Percentiles rank a stretch among this genome's conserved stretches.
Conservation (phyloP, 2,888 invertebrate genomes). For the Trypoxylon attenuatum region DNA sequence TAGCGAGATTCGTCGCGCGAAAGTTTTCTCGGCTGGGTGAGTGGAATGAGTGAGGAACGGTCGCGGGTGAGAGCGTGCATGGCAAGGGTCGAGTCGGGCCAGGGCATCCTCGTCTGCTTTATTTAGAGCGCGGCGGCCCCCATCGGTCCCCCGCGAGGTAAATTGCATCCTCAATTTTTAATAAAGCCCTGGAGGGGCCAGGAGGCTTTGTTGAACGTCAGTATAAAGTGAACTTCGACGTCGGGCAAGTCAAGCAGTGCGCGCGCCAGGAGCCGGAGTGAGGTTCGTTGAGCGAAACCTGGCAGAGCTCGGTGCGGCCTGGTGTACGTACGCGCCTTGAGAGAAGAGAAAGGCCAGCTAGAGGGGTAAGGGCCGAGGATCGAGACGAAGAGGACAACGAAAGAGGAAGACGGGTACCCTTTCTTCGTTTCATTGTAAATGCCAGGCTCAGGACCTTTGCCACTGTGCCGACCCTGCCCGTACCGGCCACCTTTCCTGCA, state of each 20-base stretch:
- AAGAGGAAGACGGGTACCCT: constrained; percentile 49
- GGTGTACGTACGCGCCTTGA: too few relatives aligned
- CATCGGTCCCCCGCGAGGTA: constrained; percentile 60
- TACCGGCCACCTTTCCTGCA: constrained; percentile 62
- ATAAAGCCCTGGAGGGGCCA: constrained; percentile 65
- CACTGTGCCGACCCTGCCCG: constrained; percentile 43
- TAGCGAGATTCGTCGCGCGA: constrained; percentile 6
- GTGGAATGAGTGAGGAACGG: background rate
- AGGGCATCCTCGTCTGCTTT: constrained; percentile 62
- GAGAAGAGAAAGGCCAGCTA: constrained; percentile 2
- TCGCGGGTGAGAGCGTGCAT: constrained; percentile 28
- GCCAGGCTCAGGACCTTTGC: constrained; percentile 55
- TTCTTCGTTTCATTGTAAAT: constrained; percentile 66
- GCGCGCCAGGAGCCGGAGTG: background rate
- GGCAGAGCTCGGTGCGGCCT: too few relatives aligned
- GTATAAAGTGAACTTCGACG: constrained; percentile 70
- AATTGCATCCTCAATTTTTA: constrained; percentile 74
- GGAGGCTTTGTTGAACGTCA: constrained; percentile 66
- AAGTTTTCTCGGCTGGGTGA: constrained; percentile 14
- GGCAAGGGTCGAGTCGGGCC: too few relatives aligned
- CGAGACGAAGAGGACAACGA: constrained; percentile 27
- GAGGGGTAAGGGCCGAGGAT: constrained; percentile 4
- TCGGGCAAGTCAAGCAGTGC: constrained; percentile 63
- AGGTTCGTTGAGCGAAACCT: too few relatives aligned
- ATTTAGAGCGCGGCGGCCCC: constrained; percentile 64